A percentile compares a stretch with the other conserved stretches of the same genome.
These are phyloP conservation scores for Troides helena DNA, from an alignment of 2,888 invertebrate genomes.

Conservation along the genomic window DNA sequence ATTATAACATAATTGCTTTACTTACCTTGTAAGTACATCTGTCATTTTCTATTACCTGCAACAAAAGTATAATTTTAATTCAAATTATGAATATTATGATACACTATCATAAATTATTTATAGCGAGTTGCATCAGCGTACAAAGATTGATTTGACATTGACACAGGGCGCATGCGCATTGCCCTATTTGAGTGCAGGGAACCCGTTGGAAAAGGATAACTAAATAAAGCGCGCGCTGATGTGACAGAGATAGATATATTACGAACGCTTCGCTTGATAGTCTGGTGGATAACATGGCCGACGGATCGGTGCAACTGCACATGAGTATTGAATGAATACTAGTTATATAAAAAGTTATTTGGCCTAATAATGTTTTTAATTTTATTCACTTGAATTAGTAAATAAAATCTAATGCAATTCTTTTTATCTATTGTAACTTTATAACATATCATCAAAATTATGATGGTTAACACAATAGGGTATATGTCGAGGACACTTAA, in stretches of 20 bases:
- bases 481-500: too few species aligned
- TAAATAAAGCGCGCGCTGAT: conserved; percentile 39
- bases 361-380: neutral
- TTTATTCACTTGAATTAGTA: neutral
- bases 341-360: neutral
- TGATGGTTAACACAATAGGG: too few species aligned
- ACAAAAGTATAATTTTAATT: conserved; percentile 24
- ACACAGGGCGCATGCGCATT: conserved; percentile 75
- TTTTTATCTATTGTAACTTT: too few species aligned
- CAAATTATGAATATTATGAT: conserved; percentile 12
- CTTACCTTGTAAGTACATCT: conserved; percentile 7
- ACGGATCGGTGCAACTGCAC: conserved; percentile 69
- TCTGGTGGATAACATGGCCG: conserved; percentile 70
- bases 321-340: conserved; percentile 48
- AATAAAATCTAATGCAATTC: too few species aligned
- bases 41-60: conserved; percentile 26
- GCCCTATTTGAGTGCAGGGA: conserved; percentile 67
- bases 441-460: too few species aligned
- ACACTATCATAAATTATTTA: conserved; percentile 34
- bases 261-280: conserved; percentile 46
- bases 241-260: conserved; percentile 49
- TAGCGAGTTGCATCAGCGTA: conserved; percentile 73
- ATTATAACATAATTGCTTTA: neutral
- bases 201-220: conserved; percentile 48
- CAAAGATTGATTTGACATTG: conserved; percentile 80